Conservation (phyloP, 2,797 vertebrate species). For the Danio kyathit region DNA sequence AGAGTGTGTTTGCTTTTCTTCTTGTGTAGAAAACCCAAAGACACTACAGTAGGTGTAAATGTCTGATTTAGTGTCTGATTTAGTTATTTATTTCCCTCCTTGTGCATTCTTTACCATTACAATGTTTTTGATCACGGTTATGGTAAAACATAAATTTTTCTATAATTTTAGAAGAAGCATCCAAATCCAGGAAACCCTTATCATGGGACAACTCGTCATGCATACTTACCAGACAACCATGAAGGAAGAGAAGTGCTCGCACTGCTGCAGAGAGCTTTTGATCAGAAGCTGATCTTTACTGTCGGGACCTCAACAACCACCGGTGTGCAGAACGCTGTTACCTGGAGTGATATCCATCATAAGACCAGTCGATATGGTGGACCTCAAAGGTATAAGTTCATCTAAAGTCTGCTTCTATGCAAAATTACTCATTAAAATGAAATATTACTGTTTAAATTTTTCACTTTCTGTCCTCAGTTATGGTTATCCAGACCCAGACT, state of each 20-base stretch:
- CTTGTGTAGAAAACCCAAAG: too few relatives aligned
- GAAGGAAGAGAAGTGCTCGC: slow-evolving; percentile 83
- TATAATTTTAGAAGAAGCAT: slow-evolving; percentile 72
- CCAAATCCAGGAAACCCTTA: slow-evolving; percentile 82
- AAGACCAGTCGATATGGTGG: slow-evolving; percentile 83
- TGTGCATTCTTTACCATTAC: too few relatives aligned
- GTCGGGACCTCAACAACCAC: slow-evolving; percentile 85
- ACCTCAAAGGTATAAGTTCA: slow-evolving; percentile 70
- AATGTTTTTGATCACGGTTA: not conserved
- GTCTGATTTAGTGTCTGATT: too few relatives aligned
- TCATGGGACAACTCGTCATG: slow-evolving; percentile 66
- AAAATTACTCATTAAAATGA: not conserved
- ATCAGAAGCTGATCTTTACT: slow-evolving; percentile 90
- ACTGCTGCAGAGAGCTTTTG: slow-evolving; percentile 83
- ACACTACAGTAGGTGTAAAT: too few relatives aligned
- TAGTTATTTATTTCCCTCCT: too few relatives aligned
- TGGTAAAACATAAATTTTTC: not conserved
- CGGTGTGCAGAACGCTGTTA: slow-evolving; percentile 79
- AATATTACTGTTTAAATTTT: not conserved
- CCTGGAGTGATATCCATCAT: slow-evolving; percentile 94
- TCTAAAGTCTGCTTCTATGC: not conserved
- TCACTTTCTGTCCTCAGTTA: slow-evolving; percentile 63
- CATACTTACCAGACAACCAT: slow-evolving; percentile 85
- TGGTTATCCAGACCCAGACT: slow-evolving; percentile 76
- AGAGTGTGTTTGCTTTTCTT: too few relatives aligned